Conservation (phyloP, 2,797 vertebrate species). For the Artibeus jamaicensis region DNA sequence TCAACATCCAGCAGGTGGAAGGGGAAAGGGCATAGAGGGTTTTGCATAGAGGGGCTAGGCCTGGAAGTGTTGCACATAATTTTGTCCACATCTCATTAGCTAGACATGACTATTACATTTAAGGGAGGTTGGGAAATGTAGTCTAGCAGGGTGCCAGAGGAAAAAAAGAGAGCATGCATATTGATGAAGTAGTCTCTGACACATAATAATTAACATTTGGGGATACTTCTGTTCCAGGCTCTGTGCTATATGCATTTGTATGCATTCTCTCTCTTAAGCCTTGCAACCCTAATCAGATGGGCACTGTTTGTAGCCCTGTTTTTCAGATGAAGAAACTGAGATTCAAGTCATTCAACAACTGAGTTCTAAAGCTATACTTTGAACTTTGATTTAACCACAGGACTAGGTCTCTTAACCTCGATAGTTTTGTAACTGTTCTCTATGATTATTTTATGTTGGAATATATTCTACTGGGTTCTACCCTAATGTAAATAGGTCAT, state of each 20-base stretch:
- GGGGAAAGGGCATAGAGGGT: background rate
- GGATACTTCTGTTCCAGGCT: background rate
- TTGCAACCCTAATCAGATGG: background rate
- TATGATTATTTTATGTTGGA: constrained; percentile 11
- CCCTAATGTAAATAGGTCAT: constrained; percentile 53
- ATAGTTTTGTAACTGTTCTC: background rate
- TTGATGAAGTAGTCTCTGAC: background rate
- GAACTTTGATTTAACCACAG: background rate
- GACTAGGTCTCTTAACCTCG: background rate
- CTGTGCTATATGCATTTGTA: background rate
- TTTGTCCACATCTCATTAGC: background rate
- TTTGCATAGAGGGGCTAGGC: background rate
- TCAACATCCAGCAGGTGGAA: background rate
- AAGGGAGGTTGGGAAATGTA: background rate
- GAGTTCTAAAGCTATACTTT: constrained; percentile 5
- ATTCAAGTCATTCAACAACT: background rate
- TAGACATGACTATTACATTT: background rate
- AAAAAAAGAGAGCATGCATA: background rate
- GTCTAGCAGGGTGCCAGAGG: background rate
- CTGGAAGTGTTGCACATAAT: background rate
- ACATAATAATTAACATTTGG: background rate
- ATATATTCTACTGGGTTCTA: constrained; percentile 31
- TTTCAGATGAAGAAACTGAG: constrained; percentile 11
- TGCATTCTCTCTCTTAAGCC: background rate
- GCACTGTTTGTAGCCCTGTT: background rate